These are phyloP conservation scores for Zelostemma sp. DNA, from an alignment of 1,140 invertebrate genomes.

Conservation along the genomic window DNA sequence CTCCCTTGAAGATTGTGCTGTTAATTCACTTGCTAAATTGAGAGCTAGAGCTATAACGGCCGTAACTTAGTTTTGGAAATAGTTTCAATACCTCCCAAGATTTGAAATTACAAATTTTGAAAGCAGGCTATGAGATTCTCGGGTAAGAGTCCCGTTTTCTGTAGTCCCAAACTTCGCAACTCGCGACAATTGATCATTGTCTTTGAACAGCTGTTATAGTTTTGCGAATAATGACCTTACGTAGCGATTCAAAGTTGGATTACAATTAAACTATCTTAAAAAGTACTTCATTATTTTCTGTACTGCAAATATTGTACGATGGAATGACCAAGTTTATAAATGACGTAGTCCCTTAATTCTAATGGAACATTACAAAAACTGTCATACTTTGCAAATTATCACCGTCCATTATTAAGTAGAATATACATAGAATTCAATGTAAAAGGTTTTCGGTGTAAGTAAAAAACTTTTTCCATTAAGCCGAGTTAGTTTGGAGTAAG, in stretches of 20 bases:
- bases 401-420: no score
- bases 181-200: conserved; percentile 32
- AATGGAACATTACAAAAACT: no score
- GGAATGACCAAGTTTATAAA: no score
- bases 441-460: neutral
- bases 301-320: no score
- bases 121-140: no score
- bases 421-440: no score
- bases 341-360: no score
- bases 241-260: no score
- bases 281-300: no score
- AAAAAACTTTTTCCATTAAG: neutral
- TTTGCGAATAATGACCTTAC: conserved; percentile 19
- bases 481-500: neutral
- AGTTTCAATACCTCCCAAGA: conserved; percentile 15
- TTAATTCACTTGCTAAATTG: conserved; percentile 11
- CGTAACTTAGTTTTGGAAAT: conserved; percentile 15
- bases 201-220: conserved; percentile 18
- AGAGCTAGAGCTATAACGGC: conserved; percentile 10
- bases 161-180: conserved; percentile 16
- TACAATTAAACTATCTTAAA: no score
- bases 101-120: conserved; percentile 24
- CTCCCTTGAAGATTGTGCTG: neutral
- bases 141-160: no score
- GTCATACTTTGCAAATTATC: no score